Base-by-base conservation (phyloP, 2,113 vertebrate species). In the Stegostoma tigrinum region DNA sequence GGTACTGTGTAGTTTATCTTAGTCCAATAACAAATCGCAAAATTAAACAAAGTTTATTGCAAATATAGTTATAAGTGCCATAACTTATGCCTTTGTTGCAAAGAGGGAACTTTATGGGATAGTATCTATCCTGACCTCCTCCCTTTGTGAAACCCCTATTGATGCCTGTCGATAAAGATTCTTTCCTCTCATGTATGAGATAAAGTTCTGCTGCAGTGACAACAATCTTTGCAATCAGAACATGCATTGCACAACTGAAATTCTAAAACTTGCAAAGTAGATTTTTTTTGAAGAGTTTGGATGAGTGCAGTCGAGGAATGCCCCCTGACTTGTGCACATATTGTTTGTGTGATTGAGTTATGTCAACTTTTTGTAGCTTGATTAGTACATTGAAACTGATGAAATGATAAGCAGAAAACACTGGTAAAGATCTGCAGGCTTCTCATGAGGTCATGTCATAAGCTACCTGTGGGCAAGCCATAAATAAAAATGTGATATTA, bases 251-350 rank as follows among this genome's bases (percentile, higher is more conserved):
- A 48, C 67, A 95, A 95, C 27, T 70, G 48, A 95, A 95, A 95
- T 95, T 27, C 42, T 45, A 34, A 95, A 48, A 17, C 67, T 72
- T 95, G 67, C 67, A 72, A 45, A 95, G 75, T 75, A 48, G 23
- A 17, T 75, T 94, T 75, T 48, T 75, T n/a, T 38, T n/a, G 17
- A 38, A 21, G 15, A 42, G 8, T 48, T 72, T 72, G 38, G 66
- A 5, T 95, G 94, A 75, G 42, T 95, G 68, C 24, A 95, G 42
- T 95, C 2, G 45, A 72, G 94, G 94, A 95, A 95, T 95, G 94
- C 67, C 27, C 94, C 67, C 94, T 72, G 45, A 95, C 94, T 30
- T 95, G 94, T 30, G 68, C 45, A 34, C 1, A 34, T 52, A 95
- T 52, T 48, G 42, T 70, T 24, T 30, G 38, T 17, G 8, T 52